Conservation (phyloP, 2,888 invertebrate genomes). For the Gerris lacustris region DNA sequence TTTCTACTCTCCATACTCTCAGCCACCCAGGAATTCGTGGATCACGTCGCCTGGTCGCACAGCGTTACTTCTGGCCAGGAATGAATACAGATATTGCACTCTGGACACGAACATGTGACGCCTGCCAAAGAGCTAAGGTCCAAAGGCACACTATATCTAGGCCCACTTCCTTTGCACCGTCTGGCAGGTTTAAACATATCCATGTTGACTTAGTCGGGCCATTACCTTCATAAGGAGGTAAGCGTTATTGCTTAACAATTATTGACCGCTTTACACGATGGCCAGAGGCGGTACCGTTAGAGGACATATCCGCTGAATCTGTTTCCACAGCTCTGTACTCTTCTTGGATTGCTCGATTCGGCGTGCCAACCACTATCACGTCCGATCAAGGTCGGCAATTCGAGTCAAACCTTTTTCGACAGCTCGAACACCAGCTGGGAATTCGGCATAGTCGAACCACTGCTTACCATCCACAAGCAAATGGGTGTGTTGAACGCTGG, state of each 20-base stretch:
- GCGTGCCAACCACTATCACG: constrained; percentile 34
- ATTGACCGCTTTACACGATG: constrained; percentile 35
- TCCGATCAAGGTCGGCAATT: constrained; percentile 36
- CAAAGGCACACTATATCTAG: constrained; percentile 32
- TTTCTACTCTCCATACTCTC: constrained; percentile 29
- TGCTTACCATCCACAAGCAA: constrained; percentile 35
- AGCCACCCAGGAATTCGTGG: constrained; percentile 30
- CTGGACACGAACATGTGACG: constrained; percentile 33
- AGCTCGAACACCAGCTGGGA: constrained; percentile 28
- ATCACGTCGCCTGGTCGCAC: constrained; percentile 31
- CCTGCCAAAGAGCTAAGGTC: constrained; percentile 35
- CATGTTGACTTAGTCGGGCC: constrained; percentile 32
- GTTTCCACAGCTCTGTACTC: constrained; percentile 18
- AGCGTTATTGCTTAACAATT: constrained; percentile 33
- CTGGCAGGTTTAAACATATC: constrained; percentile 32
- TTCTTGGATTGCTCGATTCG: constrained; percentile 37
- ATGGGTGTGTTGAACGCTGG: constrained; percentile 37
- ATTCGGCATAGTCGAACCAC: constrained; percentile 30
- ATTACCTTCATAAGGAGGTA: constrained; percentile 17
- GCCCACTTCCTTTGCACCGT: constrained; percentile 28
- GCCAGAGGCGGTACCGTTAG: too few relatives aligned
- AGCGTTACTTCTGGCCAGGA: constrained; percentile 36
- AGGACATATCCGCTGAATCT: constrained; percentile 35
- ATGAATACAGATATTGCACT: constrained; percentile 33
- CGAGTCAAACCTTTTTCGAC: constrained; percentile 32